Conservation (phyloP, 2,113 vertebrate genomes). For the Phoenicopterus ruber region DNA sequence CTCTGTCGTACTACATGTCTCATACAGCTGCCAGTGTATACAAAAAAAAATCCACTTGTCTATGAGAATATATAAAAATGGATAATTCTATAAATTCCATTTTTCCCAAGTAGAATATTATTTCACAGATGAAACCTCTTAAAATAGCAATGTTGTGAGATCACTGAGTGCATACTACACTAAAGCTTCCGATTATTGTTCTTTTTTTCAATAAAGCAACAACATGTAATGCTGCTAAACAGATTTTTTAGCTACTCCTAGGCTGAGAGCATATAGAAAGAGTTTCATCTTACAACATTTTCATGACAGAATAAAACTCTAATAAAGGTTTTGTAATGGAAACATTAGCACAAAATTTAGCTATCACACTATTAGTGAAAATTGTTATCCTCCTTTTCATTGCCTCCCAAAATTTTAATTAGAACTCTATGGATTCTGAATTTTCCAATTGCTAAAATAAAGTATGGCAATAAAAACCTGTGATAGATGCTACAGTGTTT, state of each 20-base stretch:
- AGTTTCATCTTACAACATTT: background rate
- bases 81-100: background rate
- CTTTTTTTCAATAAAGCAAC: too few relatives aligned
- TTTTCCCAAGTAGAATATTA: background rate
- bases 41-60: background rate
- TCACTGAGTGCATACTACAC: background rate
- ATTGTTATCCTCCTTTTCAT: background rate
- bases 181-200: background rate
- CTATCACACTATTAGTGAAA: background rate
- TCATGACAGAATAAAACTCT: background rate
- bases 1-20: background rate
- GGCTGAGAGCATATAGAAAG: background rate
- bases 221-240: background rate
- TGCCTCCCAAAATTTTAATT: constrained; percentile 4
- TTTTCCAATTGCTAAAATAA: background rate
- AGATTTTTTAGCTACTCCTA: background rate
- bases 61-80: background rate
- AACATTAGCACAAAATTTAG: background rate
- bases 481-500: background rate
- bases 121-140: background rate
- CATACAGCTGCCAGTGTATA: background rate
- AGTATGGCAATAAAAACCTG: background rate
- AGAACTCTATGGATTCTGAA: background rate
- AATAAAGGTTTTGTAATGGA: background rate
- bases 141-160: background rate